A percentile compares a stretch with the other conserved stretches of the same genome.
Conservation (phyloP, 2,888 invertebrate genomes). For the Polyploca ridens region DNA sequence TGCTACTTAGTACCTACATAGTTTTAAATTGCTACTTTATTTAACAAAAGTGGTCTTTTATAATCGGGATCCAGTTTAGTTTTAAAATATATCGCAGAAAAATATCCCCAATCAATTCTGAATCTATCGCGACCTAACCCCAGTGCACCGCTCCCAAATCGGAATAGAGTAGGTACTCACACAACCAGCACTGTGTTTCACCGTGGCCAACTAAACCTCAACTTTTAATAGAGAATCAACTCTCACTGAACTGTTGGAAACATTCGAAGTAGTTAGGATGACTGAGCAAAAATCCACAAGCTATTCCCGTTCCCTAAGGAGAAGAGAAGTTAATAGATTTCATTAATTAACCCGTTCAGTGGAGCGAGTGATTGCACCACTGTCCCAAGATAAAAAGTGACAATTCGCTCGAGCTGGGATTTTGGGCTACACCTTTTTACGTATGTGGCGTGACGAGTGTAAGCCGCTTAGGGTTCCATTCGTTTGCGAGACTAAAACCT, state of each 20-base stretch:
- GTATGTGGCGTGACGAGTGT: constrained; percentile 48
- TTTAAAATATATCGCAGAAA: constrained; percentile 33
- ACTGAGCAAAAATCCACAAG: constrained; percentile 65
- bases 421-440: constrained; percentile 61
- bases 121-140: constrained; percentile 31
- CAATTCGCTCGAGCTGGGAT: constrained; percentile 67
- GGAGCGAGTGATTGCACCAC: constrained; percentile 81
- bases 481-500: constrained; percentile 26
- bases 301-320: constrained; percentile 68
- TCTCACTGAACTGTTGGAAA: constrained; percentile 51
- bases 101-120: constrained; percentile 43
- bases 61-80: constrained; percentile 12
- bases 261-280: constrained; percentile 58
- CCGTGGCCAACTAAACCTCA: constrained; percentile 22
- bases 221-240: constrained; percentile 43
- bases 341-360: constrained; percentile 84
- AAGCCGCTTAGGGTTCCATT: constrained; percentile 48
- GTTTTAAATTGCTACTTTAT: not conserved
- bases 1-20: not conserved
- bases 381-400: constrained; percentile 72
- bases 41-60: not conserved
- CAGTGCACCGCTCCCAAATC: constrained; percentile 25
- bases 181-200: constrained; percentile 30
- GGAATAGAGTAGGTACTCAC: constrained; percentile 29
- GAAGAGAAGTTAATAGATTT: constrained; percentile 82